phyloP scores from a whole-genome alignment of 2,113 vertebrate species.

The Maccullochella peelii region DNA sequence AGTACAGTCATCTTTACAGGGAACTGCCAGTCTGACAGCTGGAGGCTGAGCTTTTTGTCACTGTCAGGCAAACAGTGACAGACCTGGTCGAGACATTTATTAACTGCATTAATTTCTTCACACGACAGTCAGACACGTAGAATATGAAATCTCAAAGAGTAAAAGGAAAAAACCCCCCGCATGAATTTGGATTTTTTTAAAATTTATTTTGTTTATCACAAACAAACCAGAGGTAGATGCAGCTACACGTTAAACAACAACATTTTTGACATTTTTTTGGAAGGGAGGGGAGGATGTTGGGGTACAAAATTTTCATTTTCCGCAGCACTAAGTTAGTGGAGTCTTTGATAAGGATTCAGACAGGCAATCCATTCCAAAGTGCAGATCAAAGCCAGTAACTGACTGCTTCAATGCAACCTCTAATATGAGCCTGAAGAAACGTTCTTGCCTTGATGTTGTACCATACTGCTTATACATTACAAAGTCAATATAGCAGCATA shows the following conservation, averaged over 20 bases:
- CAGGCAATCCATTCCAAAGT: constrained; percentile 84
- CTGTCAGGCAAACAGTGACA: constrained; percentile 43
- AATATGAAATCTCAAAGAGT: neutral
- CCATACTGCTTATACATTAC: constrained; percentile 79
- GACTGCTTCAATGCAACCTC: constrained; percentile 82
- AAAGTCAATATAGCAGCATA: constrained; percentile 80
- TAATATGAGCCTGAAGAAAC: constrained; percentile 84
- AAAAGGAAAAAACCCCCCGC: neutral
- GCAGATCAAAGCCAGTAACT: constrained; percentile 85
- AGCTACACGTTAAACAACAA: constrained; percentile 47
- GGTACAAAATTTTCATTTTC: constrained; percentile 79
- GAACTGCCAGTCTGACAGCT: constrained; percentile 56
- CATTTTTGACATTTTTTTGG: constrained; percentile 56
- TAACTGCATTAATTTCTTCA: constrained; percentile 41
- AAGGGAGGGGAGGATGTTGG: constrained; percentile 22
- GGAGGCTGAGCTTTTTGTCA: constrained; percentile 62
- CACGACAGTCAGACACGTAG: neutral
- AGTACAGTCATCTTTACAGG: constrained; percentile 52
- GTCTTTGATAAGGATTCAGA: constrained; percentile 83
- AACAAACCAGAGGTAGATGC: constrained; percentile 55
- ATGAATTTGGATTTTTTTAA: constrained; percentile 5
- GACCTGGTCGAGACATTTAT: constrained; percentile 32
- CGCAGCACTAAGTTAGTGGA: constrained; percentile 74
- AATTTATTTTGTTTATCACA: constrained; percentile 57
- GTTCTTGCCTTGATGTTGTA: constrained; percentile 82